Base-by-base conservation (phyloP, 2,113 vertebrate genomes). In the Oncorhynchus nerka region DNA sequence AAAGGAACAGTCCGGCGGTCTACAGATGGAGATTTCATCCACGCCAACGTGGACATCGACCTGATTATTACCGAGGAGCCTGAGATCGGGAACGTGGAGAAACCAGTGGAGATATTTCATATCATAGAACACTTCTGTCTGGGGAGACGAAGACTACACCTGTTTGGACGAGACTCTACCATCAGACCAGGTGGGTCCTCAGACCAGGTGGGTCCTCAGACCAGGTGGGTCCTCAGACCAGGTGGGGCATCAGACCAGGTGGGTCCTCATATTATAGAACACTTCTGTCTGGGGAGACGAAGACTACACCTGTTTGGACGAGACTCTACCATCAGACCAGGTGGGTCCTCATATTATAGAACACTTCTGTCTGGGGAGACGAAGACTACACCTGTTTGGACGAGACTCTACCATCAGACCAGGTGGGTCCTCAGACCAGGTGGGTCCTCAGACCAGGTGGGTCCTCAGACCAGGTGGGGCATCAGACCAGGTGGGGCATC, bases 41-140 rank as follows among this genome's bases (percentile, higher is more conserved):
- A 99, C 12, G 97, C 97, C 28, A 99, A 99, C 1, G 97, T 99
- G 1, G 98, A 99, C 82, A 99, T 99, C 70, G 98, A 99, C 89
- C 92, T 99, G 30, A 99, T 99, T 81, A 99, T 99, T 82, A 99
- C 97, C 0, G 97, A 99, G 79, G 98, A 99, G 87, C 97, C 97
- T 0, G 97, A 99, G 85, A 98, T 99, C 51, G 97, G 97, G 70
- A 99, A 99, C 74, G 97, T 98, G 30, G 98, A 99, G 89, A 99
- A 99, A 68, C 97, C 98, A 0, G 97, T 98, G 2, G 98, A 99
- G 91, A 99, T 99, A 67, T 99, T 99, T 77, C 98, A 99, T 85
- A 99, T 99, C 78, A 99, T 99, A 13, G 97, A 99, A 73, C 97
- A 99, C 66, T 99, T 99, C 90, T 99, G 97, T 86, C 94, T 99